Evolutionary conservation across 2,113 vertebrate genomes (phyloP).

Genomic region (Nansenia antarctica): DNA sequence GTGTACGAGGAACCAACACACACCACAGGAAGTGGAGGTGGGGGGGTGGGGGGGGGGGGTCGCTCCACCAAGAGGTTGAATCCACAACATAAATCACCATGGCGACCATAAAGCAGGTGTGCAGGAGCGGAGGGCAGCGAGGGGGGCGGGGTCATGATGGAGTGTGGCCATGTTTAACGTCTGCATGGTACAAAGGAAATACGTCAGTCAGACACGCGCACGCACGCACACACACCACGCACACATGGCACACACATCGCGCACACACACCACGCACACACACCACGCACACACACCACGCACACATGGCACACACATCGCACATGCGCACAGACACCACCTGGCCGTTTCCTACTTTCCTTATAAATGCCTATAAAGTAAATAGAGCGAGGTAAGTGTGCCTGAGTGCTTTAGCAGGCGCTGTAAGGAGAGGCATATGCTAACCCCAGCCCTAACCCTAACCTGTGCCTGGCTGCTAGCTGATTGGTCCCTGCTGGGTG

Average conservation of each 20-base stretch:
- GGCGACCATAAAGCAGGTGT: slow-evolving; percentile 26
- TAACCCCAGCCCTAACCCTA: too few relatives aligned
- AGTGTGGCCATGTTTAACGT: not conserved
- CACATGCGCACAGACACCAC: too few relatives aligned
- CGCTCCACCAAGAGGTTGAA: not conserved
- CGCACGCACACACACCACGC: too few relatives aligned
- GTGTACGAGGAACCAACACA: slow-evolving; percentile 19
- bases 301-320: too few relatives aligned
- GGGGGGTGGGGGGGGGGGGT: not conserved
- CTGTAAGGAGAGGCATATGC: slow-evolving; percentile 10
- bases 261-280: too few relatives aligned
- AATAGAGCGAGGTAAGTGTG: slow-evolving; percentile 15
- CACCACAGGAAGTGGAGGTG: not conserved
- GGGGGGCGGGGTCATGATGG: not conserved
- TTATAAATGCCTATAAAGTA: slow-evolving; percentile 37
- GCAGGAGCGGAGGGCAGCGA: not conserved
- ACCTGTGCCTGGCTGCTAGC: too few relatives aligned
- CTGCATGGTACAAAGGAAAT: not conserved
- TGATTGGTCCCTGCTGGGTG: slow-evolving; percentile 4
- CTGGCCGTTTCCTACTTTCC: slow-evolving; percentile 8
- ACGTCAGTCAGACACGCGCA: too few relatives aligned
- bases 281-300: too few relatives aligned
- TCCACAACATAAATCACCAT: slow-evolving; percentile 26
- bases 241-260: too few relatives aligned
- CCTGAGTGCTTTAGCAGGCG: slow-evolving; percentile 27